Evolutionary conservation across 2,888 invertebrate genomes (phyloP).

Genomic region (Alviniconcha strummeri): DNA sequence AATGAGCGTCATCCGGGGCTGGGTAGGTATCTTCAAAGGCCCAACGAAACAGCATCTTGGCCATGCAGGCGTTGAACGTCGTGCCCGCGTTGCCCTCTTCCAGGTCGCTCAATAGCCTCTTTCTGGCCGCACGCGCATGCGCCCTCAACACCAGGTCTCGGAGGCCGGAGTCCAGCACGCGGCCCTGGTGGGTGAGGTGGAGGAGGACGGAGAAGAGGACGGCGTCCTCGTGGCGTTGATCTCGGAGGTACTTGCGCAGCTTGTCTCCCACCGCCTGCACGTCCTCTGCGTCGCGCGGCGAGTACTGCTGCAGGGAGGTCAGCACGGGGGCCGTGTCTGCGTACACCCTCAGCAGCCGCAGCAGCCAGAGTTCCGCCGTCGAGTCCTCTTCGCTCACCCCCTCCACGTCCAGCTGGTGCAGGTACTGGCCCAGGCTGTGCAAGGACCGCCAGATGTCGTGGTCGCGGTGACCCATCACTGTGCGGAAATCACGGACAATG

Average conservation of each 20-base stretch:
- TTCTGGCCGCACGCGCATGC: background rate
- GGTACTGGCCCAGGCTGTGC: slow-evolving; percentile 7
- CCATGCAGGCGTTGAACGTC: background rate
- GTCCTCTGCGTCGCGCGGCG: background rate
- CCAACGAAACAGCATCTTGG: slow-evolving; percentile 1
- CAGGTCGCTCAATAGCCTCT: background rate
- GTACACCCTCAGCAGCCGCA: slow-evolving; percentile 14
- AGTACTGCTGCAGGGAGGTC: slow-evolving; percentile 1
- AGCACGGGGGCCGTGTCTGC: slow-evolving; percentile 8
- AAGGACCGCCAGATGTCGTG: background rate
- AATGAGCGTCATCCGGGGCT: background rate
- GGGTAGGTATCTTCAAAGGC: slow-evolving; percentile 6
- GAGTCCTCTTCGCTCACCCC: background rate
- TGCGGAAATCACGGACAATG: background rate
- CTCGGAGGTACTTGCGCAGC: background rate
- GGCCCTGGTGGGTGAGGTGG: too few species aligned
- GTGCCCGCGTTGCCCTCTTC: background rate
- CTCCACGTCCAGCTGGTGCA: background rate
- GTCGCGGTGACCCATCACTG: too few species aligned
- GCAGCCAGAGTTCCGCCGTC: slow-evolving; percentile 1
- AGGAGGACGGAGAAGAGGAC: background rate
- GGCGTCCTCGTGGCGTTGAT: background rate
- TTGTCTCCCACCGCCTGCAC: background rate
- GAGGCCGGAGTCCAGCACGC: too few species aligned
- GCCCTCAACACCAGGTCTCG: too few species aligned